Conservation (phyloP, 2,888 invertebrate species). For the Caenorhabditis wallacei region DNA sequence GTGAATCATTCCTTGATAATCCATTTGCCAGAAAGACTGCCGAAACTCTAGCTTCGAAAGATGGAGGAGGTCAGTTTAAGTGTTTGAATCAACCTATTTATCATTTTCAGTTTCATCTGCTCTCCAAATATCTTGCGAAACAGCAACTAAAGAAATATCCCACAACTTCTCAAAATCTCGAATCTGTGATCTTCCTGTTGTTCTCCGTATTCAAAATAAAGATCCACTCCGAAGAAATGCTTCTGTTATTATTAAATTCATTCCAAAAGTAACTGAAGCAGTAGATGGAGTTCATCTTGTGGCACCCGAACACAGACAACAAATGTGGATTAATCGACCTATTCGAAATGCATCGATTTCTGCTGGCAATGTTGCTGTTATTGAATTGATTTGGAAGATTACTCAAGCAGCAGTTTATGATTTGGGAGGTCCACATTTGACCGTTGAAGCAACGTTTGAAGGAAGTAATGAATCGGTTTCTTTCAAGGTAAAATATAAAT, state of each 20-base stretch:
- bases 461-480: conserved; percentile 20
- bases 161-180: conserved; percentile 46
- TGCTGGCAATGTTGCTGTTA: neutral
- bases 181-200: conserved; percentile 53
- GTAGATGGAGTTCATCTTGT: conserved; percentile 58
- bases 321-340: conserved; percentile 67
- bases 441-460: conserved; percentile 57
- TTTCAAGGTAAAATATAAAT: conserved; percentile 27
- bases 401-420: conserved; percentile 64
- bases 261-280: conserved; percentile 47
- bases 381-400: conserved; percentile 35
- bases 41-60: neutral
- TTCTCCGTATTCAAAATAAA: conserved; percentile 35
- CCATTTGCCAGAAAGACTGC: conserved; percentile 52
- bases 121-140: conserved; percentile 44
- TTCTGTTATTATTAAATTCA: conserved; percentile 23
- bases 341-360: conserved; percentile 7
- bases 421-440: conserved; percentile 52
- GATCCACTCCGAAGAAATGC: conserved; percentile 20
- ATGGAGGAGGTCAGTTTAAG: neutral
- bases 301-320: conserved; percentile 65
- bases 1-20: conserved; percentile 69
- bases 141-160: conserved; percentile 12
- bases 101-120: conserved; percentile 12
- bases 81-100: neutral